These are phyloP conservation scores for human DNA, from an alignment of 2,113 vertebrate species.

Conservation along the genomic window GRCh38 chr18:39687501-39688000, in stretches of 20 bases:
- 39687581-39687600: background rate
- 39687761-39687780: background rate
- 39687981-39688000: background rate
- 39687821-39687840: background rate
- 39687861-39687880: background rate
- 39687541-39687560: background rate
- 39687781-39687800: background rate
- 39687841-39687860: background rate
- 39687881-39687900: background rate
- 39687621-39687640: background rate
- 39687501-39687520: background rate
- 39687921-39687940: background rate
- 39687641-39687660: background rate
- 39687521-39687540: background rate
- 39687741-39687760: background rate
- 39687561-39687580: background rate
- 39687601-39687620: background rate
- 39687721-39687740: background rate
- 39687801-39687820: background rate
- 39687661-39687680: background rate
- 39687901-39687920: background rate
- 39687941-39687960: background rate
- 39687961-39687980: background rate
- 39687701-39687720: background rate
- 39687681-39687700: background rate